Evolutionary conservation across 2,888 invertebrate genomes (phyloP), one percentile per base, ranked within the genome.

Genomic region (Lamellibrachia columna): DNA sequence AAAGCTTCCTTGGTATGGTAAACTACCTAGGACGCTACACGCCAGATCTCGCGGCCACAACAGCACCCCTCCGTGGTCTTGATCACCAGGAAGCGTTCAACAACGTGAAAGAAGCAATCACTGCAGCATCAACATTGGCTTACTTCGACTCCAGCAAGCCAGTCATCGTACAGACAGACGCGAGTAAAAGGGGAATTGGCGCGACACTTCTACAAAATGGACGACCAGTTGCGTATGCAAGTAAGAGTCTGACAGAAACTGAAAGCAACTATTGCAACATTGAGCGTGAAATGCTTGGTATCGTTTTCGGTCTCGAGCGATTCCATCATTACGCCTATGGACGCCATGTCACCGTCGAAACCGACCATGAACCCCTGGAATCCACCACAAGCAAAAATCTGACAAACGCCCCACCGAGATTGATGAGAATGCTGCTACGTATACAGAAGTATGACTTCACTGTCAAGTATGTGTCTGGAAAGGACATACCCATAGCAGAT

Each of bases 111-210:
- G 52, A 90, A 28, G 90, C 28, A 90, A 28, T 90, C 90, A 52
- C 90, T 90, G 28, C 90, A 28, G 90, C 28, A 52, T 90, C 90
- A 7, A 3, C 52, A 90, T 90, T 90, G 52, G 90, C 52, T 28
- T 90, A 90, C 90, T 90, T 90, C 11, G 90, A 90, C 90, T 52
- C 90, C 90, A 90, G 52, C 28, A 90, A 90, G 90, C 90, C 90
- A 52, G 11, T 28, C 52, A 28, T 11, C 40, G 11, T 90, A 8
- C 90, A 90, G 52, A 90, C 8, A 8, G 2, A 90, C 9, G 55
- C n/a, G n/a, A n/a, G n/a, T n/a, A n/a, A n/a, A n/a, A n/a, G n/a
- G n/a, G n/a, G n/a, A n/a, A n/a, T n/a, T n/a, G n/a, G n/a, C n/a
- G n/a, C n/a, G n/a, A n/a, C n/a, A n/a, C n/a, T n/a, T n/a, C n/a